These are phyloP conservation scores for Pelusios castaneus DNA, from an alignment of 2,113 vertebrate species.

Conservation along the genomic window DNA sequence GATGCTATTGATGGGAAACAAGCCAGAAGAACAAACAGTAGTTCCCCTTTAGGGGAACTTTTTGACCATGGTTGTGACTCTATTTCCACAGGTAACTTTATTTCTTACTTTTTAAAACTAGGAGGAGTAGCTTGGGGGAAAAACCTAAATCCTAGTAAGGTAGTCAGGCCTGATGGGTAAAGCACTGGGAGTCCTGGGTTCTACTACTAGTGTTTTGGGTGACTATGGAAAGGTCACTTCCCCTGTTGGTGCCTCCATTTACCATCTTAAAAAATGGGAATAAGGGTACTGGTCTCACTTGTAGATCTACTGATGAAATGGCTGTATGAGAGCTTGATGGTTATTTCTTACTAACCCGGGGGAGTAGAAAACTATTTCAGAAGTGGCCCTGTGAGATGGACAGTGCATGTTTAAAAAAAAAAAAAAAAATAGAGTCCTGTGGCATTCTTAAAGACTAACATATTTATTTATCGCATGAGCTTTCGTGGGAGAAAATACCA, in stretches of 20 bases:
- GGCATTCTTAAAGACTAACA: no score
- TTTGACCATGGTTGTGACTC: slow-evolving; percentile 99
- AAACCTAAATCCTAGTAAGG: not conserved
- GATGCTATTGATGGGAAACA: slow-evolving; percentile 98
- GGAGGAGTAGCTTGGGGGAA: not conserved
- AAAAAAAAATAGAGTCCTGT: no score
- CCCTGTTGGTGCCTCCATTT: not conserved
- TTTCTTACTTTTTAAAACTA: not conserved
- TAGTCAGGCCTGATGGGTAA: not conserved
- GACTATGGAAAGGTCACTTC: not conserved
- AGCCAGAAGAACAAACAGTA: slow-evolving; percentile 94
- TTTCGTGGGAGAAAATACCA: no score
- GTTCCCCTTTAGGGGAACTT: slow-evolving; percentile 94
- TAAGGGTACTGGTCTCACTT: no score
- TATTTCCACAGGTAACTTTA: slow-evolving; percentile 91
- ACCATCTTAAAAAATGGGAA: not conserved
- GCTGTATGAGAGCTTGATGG: not conserved
- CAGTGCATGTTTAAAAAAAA: rapidly evolving
- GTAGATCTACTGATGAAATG: not conserved
- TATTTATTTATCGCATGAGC: no score
- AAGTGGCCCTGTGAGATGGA: not conserved
- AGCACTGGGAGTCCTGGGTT: not conserved
- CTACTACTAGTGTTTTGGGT: not conserved
- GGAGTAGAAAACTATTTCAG: not conserved
- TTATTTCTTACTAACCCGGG: not conserved